These are phyloP conservation scores for Glossosoma conforme DNA, from an alignment of 1,140 invertebrate species.

Conservation along the genomic window DNA sequence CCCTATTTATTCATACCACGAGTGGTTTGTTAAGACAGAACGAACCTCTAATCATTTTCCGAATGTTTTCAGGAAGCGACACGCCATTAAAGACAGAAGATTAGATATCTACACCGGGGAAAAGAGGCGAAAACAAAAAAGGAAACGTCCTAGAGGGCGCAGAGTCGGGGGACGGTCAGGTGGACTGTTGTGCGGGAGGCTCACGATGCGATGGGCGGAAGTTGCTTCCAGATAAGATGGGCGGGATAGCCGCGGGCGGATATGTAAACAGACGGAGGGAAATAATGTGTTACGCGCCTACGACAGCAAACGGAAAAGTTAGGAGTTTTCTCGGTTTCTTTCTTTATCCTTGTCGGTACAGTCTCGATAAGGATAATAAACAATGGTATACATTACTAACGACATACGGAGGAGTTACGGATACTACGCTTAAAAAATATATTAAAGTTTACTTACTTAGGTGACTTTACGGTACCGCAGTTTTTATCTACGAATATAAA, in stretches of 20 bases:
- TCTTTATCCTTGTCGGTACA: conserved; percentile 6
- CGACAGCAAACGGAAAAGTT: conserved; percentile 18
- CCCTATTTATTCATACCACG: no score
- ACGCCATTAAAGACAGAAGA: not conserved
- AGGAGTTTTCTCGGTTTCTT: conserved; percentile 10
- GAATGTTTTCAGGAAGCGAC: not conserved
- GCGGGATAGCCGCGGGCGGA: conserved; percentile 19
- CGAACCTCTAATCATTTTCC: conserved; percentile 2
- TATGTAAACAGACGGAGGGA: conserved; percentile 27
- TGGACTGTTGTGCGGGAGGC: not conserved
- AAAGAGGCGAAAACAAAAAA: not conserved
- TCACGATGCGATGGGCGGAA: conserved; percentile 23
- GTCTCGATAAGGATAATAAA: not conserved
- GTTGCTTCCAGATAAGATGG: conserved; percentile 22
- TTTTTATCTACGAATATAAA: no score
- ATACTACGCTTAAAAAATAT: no score
- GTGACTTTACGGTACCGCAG: no score
- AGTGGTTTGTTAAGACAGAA: no score
- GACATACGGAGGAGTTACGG: no score
- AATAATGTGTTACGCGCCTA: conserved; percentile 27
- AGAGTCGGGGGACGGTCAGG: not conserved
- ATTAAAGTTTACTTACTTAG: no score
- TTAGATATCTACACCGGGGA: conserved; percentile 2
- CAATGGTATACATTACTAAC: no score
- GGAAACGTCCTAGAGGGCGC: not conserved